A percentile compares a stretch with the other conserved stretches of the same genome.
Conservation (phyloP, 2,113 vertebrate species). For the Chamaetylas fuelleborni region DNA sequence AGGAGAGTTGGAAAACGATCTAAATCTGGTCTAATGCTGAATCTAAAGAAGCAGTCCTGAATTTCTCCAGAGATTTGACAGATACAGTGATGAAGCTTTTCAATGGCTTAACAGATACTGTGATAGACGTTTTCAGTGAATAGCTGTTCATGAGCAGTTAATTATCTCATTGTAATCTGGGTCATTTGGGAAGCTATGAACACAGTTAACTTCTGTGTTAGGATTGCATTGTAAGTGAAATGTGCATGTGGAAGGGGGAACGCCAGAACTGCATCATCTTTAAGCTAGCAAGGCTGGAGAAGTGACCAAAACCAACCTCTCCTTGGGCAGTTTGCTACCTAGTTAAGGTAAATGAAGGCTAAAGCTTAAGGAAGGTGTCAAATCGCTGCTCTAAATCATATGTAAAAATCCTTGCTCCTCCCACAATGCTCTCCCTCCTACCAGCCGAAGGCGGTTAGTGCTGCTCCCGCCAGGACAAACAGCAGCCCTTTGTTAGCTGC, state of each 20-base stretch:
- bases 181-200: slow-evolving; percentile 3
- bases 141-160: slow-evolving; percentile 25
- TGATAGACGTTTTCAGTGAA: slow-evolving; percentile 4
- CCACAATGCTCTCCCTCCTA: background rate
- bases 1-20: background rate
- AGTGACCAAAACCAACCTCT: background rate
- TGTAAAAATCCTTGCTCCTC: background rate
- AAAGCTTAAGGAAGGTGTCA: background rate
- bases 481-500: slow-evolving; percentile 43
- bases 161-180: slow-evolving; percentile 37
- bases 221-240: background rate
- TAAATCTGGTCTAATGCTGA: background rate
- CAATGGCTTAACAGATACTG: background rate
- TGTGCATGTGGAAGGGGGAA: background rate
- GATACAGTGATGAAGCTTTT: background rate
- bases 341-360: background rate
- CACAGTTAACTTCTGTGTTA: slow-evolving; percentile 12
- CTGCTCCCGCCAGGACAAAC: slow-evolving; percentile 11
- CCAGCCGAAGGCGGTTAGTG: background rate
- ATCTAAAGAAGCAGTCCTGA: background rate
- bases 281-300: background rate
- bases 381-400: background rate
- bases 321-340: background rate
- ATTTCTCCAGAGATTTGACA: background rate
- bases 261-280: background rate